Base-by-base conservation (phyloP, 2,797 vertebrate species). In the Pagetopsis macropterus region DNA sequence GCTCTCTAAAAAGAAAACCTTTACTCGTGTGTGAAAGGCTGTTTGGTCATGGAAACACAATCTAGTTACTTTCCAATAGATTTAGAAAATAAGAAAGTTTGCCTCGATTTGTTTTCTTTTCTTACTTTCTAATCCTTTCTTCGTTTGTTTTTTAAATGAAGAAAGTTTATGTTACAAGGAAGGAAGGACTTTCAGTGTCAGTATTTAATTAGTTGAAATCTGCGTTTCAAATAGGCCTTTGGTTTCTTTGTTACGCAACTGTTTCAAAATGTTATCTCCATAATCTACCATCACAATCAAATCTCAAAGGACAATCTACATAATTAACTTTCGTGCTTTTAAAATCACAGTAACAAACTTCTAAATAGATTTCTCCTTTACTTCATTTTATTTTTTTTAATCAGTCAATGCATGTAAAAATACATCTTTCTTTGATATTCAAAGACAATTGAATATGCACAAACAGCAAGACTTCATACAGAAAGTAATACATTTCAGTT, bases 331-430 rank as follows among this genome's bases (percentile, higher is more conserved):
- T 9, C 15, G n/a, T 60, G n/a, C n/a, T 16, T 43, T 9, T 37
- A 65, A 72, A 52, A 61, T 7, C 14, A 50, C 27, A 68, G 15
- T 0, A 40, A 27, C 11, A 55, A 41, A 48, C 9, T 14, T 27
- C 19, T 17, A 6, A 0, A 56, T 78, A 77, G 3, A 44, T 21
- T 57, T 54, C 13, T 27, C 31, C 3, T 58, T 63, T 41, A 65
- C 65, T 81, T 62, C 2, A 21, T 49, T 63, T 69, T 23, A 52
- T 61, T 37, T 40, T 33, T 40, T 41, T 51, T 12, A 67, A 65
- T 73, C 49, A 52, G 76, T 62, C 64, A 76, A 50, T 57, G 33
- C n/a, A 61, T 50, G 56, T 63, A 81, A 80, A 75, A 83, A 84
- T 61, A 88, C 27, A 75, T 19, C 1, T 75, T 66, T 65, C 44